Percentiles rank a stretch among this genome's conserved stretches.
These are phyloP conservation scores for Gymnoscopelus braueri DNA, from an alignment of 2,797 vertebrate species.

Conservation along the genomic window DNA sequence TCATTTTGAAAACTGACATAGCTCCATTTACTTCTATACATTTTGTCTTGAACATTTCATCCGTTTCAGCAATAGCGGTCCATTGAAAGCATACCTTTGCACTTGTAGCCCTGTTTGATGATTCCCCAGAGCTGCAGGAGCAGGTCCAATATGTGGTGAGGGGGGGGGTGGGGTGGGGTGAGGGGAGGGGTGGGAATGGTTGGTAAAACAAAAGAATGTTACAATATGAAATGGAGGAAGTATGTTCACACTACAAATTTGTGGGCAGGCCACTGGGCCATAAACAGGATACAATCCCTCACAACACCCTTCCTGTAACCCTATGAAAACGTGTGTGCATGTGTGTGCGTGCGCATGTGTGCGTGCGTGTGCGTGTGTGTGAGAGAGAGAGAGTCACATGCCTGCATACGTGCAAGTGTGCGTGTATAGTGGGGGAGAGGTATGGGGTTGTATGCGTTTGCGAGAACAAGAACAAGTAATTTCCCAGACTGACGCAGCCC, in stretches of 20 bases:
- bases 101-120: conserved; percentile 99
- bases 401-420: background rate
- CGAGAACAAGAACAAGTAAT: too few species aligned
- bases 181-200: conserved; percentile 57
- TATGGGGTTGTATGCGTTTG: too few species aligned
- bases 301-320: conserved; percentile 84
- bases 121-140: conserved; percentile 95
- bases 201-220: conserved; percentile 74
- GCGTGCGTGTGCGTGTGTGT: conserved; percentile 6
- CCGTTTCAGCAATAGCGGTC: background rate
- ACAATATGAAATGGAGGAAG: conserved; percentile 69
- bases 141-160: conserved; percentile 46
- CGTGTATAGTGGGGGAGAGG: background rate
- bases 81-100: conserved; percentile 88
- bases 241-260: conserved; percentile 61
- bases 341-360: conserved; percentile 28
- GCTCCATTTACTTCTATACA: too few species aligned
- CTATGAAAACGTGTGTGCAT: conserved; percentile 7
- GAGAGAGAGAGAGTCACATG: conserved; percentile 4
- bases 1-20: too few species aligned
- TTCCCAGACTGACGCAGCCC: too few species aligned
- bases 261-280: conserved; percentile 50
- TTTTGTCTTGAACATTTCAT: too few species aligned
- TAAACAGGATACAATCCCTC: conserved; percentile 86
- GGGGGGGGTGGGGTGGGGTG: conserved; percentile 46